Percentiles rank a stretch among this genome's conserved stretches.
phyloP scores from a whole-genome alignment of 1,140 invertebrate genomes.

The Lasioglossum albipes region DNA sequence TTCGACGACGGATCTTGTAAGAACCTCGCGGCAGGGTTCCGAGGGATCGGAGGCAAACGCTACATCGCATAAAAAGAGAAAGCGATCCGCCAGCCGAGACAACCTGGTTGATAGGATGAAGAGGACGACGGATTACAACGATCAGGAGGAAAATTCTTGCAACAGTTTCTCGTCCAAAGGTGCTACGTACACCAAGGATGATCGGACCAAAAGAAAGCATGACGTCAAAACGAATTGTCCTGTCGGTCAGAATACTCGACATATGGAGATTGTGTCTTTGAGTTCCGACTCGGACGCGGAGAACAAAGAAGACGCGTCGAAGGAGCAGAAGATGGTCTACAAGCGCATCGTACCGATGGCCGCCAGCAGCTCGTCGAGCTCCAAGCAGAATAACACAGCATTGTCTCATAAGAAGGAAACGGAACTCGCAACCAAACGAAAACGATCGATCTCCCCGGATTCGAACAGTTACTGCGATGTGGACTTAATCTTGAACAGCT shows the following conservation, averaged over 20 bases:
- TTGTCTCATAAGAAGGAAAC: rapidly evolving
- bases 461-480: not conserved
- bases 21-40: not conserved
- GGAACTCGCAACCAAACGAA: not conserved
- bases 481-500: not conserved
- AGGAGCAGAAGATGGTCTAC: not conserved
- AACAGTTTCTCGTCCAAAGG: not conserved
- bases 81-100: conserved; percentile 7
- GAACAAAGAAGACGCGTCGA: rapidly evolving
- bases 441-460: not conserved
- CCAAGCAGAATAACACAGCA: not conserved
- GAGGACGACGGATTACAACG: not conserved
- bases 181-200: not conserved
- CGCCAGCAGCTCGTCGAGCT: not conserved
- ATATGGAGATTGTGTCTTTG: not conserved
- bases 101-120: not conserved
- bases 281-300: not conserved
- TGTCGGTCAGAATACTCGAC: no score
- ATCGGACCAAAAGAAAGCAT: not conserved
- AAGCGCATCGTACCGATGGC: not conserved
- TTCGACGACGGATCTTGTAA: not conserved
- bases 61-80: conserved; percentile 6
- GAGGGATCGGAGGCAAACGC: not conserved
- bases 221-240: no score
- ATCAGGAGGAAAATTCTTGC: not conserved